Conservation (phyloP, 2,113 vertebrate genomes). For the Dolichotis patagonum region DNA sequence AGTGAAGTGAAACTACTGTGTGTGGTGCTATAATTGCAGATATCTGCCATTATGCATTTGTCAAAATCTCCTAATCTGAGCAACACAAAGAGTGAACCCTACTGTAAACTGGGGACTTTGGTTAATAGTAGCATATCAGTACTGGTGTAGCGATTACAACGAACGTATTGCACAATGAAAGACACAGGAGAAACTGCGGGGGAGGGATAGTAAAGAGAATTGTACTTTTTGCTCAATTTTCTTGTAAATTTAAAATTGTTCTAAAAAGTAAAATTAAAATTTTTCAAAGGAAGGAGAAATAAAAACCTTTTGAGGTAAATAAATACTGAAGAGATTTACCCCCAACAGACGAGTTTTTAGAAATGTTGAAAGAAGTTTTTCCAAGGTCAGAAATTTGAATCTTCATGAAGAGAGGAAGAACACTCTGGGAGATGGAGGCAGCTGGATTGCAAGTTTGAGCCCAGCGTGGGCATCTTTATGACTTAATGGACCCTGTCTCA, state of each 20-base stretch:
- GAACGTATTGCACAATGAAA: not conserved
- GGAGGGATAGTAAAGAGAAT: not conserved
- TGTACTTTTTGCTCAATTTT: not conserved
- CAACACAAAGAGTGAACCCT: not conserved
- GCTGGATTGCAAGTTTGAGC: not conserved
- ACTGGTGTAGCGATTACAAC: not conserved
- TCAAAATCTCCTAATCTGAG: not conserved
- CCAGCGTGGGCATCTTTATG: not conserved
- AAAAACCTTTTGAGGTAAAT: not conserved
- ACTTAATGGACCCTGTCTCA: not conserved
- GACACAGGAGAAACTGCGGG: not conserved
- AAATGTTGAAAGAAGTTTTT: not conserved
- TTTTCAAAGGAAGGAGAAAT: slow-evolving; percentile 18
- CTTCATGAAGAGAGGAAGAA: not conserved
- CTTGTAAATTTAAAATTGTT: not conserved
- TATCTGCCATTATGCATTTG: not conserved
- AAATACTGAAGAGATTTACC: not conserved
- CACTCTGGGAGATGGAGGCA: not conserved
- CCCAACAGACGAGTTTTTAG: not conserved
- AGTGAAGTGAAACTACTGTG: not conserved
- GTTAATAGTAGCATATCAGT: not conserved
- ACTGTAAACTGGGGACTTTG: not conserved
- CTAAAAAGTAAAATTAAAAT: not conserved
- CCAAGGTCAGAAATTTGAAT: not conserved
- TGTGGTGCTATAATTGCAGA: not conserved